Base-by-base conservation (phyloP, 2,113 vertebrate species). In the Mystacornis crossleyi region DNA sequence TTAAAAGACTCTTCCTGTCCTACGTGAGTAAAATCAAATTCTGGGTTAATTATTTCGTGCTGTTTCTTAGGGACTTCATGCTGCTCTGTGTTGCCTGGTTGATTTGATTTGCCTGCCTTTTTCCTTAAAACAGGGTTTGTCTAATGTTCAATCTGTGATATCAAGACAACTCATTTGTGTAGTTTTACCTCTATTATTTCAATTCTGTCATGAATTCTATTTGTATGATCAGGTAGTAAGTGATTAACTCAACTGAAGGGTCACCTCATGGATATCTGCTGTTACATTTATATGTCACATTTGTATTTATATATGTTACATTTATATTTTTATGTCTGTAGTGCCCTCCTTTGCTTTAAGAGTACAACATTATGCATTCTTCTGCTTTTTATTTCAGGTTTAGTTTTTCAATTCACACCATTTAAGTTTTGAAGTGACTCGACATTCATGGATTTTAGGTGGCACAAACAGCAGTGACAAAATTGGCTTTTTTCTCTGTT, bases 391-490 rank as follows among this genome's bases (percentile, higher is more conserved):
- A 83, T 72, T 64, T 58, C 8, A 2, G 47, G 4, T 74, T 81
- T 67, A 24, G 15, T 64, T 47, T 72, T 86, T 34, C 62, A 12
- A 72, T 71, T 75, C 5, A 50, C 42, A 43, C 5, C 18, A 55
- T 94, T 92, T 75, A 72, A n/a, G 36, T 92, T 83, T 54, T 38
- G 86, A 94, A 67, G 26, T 83, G 50, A 80, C 15, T 95, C 88
- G 77, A 94, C 55, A 25, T 77, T n/a, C 9, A 42, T 26, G 60
- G 45, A 38, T 73, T 89, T 92, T 80, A 65, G 16, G 18, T 86
- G 24, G 26, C 38, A 38, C 48, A 31, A 55, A 48, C 11, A 79
- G 18, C 31, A 81, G 36, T 81, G 47, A n/a, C 38, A 78, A 58
- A 58, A 60, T n/a, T 67, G 40, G 8, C n/a, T 78, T 81, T 92